Evolutionary conservation across 1,140 invertebrate genomes (phyloP).

Genomic region (Cecropterus lyciades): DNA sequence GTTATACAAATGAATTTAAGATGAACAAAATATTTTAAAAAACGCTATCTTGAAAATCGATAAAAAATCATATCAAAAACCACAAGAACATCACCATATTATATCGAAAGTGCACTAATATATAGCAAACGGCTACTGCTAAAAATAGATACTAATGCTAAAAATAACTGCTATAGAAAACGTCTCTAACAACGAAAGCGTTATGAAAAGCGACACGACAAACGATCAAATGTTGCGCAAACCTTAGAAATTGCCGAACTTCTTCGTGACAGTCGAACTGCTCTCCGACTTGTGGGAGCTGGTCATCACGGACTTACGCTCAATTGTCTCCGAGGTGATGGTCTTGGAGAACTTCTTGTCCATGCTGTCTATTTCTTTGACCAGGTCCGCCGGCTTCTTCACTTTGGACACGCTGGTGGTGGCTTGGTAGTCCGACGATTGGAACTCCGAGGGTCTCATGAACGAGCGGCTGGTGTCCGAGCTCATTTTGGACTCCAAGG

Average conservation of each 20-base stretch:
- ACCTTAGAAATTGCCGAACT: slow-evolving; percentile 81
- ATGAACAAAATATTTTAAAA: too few species aligned
- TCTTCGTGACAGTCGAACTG: slow-evolving; percentile 81
- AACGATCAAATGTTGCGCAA: slow-evolving; percentile 39
- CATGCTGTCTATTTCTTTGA: slow-evolving; percentile 75
- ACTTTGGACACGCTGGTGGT: slow-evolving; percentile 60
- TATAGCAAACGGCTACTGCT: neutral
- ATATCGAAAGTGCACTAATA: slow-evolving; percentile 22
- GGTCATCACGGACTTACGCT: slow-evolving; percentile 81
- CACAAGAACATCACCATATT: slow-evolving; percentile 10
- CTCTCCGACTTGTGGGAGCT: slow-evolving; percentile 81
- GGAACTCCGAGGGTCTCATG: slow-evolving; percentile 80
- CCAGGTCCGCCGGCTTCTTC: slow-evolving; percentile 70
- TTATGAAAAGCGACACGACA: slow-evolving; percentile 33
- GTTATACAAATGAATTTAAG: too few species aligned
- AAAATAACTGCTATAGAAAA: slow-evolving; percentile 4
- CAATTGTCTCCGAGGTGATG: slow-evolving; percentile 80
- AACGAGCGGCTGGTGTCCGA: slow-evolving; percentile 82
- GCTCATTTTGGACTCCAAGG: slow-evolving; percentile 75
- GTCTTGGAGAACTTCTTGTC: slow-evolving; percentile 80
- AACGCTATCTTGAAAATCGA: too few species aligned
- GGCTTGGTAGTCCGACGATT: slow-evolving; percentile 66
- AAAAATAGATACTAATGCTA: neutral
- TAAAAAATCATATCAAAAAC: neutral
- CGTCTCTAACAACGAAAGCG: slow-evolving; percentile 32